Evolutionary conservation across 1,140 invertebrate species (phyloP).

Genomic region (Procambarus virginalis): DNA sequence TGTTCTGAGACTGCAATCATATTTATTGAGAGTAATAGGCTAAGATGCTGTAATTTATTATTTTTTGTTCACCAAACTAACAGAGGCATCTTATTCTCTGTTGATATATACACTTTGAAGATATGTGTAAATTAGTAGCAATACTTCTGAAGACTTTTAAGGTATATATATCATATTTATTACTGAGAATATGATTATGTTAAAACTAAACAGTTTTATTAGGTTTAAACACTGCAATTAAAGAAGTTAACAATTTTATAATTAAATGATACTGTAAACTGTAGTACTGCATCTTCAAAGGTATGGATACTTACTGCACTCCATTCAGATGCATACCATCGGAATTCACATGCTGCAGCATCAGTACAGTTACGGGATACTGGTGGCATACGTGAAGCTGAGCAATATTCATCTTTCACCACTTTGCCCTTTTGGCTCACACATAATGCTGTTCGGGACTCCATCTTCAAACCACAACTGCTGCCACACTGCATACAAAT

Average conservation of each 20-base stretch:
- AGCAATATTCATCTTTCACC: conserved; percentile 37
- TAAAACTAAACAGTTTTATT: no score
- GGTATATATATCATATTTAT: no score
- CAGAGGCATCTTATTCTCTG: no score
- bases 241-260: not conserved
- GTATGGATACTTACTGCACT: conserved; percentile 24
- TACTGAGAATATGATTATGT: no score
- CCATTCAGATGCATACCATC: conserved; percentile 58
- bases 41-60: no score
- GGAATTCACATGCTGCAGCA: conserved; percentile 33
- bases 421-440: conserved; percentile 45
- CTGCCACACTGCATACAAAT: conserved; percentile 22
- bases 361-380: conserved; percentile 29
- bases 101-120: no score
- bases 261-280: not conserved
- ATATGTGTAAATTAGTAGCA: no score
- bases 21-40: no score
- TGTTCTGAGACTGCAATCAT: no score
- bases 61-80: no score
- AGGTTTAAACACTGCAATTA: not conserved
- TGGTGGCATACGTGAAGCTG: conserved; percentile 17
- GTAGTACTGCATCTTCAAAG: no score
- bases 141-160: no score
- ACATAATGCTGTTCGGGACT: conserved; percentile 48
- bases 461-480: conserved; percentile 18